A percentile compares a stretch with the other conserved stretches of the same genome.
Evolutionary conservation across 2,888 invertebrate genomes (phyloP).

Genomic region (Phytoseiulus persimilis): DNA sequence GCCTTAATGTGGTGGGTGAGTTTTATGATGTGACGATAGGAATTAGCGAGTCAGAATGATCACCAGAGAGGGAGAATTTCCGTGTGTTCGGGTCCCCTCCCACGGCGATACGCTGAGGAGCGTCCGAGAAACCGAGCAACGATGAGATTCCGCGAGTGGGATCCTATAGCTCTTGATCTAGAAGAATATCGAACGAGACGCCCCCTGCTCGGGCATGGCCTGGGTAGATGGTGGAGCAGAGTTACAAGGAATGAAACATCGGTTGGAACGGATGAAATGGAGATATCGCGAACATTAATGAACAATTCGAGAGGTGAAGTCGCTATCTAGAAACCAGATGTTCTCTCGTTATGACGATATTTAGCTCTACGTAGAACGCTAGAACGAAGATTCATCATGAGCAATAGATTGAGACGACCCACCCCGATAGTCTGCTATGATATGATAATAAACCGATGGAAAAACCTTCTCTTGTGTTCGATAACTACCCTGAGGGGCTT

Average conservation of each 20-base stretch:
- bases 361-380: not conserved
- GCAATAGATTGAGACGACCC: conserved; percentile 26
- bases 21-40: not conserved
- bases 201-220: no score
- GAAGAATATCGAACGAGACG: no score
- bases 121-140: no score
- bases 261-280: not conserved
- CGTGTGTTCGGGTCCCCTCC: no score
- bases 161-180: no score
- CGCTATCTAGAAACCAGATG: not conserved
- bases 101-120: no score
- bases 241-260: not conserved
- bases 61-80: not conserved
- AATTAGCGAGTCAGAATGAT: not conserved
- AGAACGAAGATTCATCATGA: conserved; percentile 10
- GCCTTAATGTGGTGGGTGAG: not conserved
- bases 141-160: no score
- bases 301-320: not conserved
- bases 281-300: not conserved
- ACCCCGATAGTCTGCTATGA: conserved; percentile 30
- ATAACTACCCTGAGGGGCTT: no score
- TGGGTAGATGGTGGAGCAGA: not conserved
- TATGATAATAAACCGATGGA: conserved; percentile 9
- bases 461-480: not conserved
- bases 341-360: not conserved